These are phyloP conservation scores for Drosophila hydei DNA, from an alignment of 1,140 invertebrate genomes.

Conservation along the genomic window DNA sequence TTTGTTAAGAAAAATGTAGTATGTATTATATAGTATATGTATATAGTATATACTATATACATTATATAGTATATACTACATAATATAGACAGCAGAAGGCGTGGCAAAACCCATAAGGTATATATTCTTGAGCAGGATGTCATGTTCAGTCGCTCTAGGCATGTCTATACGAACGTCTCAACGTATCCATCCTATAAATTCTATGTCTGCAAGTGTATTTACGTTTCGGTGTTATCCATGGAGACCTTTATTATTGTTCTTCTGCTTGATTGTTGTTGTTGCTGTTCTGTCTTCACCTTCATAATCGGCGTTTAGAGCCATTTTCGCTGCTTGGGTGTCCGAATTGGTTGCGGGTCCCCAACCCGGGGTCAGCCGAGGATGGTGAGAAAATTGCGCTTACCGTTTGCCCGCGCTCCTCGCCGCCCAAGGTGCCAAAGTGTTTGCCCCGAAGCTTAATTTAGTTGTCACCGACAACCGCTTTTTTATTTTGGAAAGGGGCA, in stretches of 20 bases:
- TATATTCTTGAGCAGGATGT: too few relatives aligned
- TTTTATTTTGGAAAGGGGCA: background rate
- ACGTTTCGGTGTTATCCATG: background rate
- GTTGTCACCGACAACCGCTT: constrained; percentile 43
- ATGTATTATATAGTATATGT: too few relatives aligned
- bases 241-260: background rate
- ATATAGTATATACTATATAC: too few relatives aligned
- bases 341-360: constrained; percentile 56
- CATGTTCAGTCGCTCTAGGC: too few relatives aligned
- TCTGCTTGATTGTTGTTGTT: background rate
- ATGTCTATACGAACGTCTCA: too few relatives aligned
- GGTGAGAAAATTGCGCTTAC: constrained; percentile 69
- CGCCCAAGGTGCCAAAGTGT: constrained; percentile 34
- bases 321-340: constrained; percentile 73
- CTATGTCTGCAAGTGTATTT: background rate
- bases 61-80: too few relatives aligned
- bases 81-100: too few relatives aligned
- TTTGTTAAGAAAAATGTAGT: background rate
- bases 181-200: too few relatives aligned
- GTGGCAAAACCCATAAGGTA: too few relatives aligned
- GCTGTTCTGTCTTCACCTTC: constrained; percentile 31
- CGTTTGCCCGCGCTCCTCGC: constrained; percentile 38
- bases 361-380: constrained; percentile 32
- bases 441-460: constrained; percentile 41
- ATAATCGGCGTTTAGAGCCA: constrained; percentile 68